Conservation (phyloP, 2,888 invertebrate genomes). For the Aspidiotus rigidus region DNA sequence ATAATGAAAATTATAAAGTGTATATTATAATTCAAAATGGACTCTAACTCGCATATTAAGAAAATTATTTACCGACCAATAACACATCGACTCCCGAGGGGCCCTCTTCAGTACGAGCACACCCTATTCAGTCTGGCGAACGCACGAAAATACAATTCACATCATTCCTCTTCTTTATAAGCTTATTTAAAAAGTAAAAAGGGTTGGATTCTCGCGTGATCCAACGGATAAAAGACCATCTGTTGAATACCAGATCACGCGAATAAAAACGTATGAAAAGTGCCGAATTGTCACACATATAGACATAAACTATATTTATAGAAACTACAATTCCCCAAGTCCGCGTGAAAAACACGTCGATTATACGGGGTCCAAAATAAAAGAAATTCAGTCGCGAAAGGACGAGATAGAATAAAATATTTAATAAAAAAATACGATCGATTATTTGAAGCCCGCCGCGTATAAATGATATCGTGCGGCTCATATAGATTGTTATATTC, state of each 20-base stretch:
- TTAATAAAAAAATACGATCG: background rate
- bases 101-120: no score
- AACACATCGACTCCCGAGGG: no score
- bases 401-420: background rate
- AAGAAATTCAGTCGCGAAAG: background rate
- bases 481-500: no score
- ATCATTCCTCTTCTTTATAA: no score
- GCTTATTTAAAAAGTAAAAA: background rate
- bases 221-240: conserved; percentile 21
- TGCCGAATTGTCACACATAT: background rate
- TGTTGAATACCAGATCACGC: conserved; percentile 20
- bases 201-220: conserved; percentile 13
- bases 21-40: no score
- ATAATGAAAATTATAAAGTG: no score
- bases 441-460: background rate
- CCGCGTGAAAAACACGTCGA: background rate
- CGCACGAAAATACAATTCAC: no score
- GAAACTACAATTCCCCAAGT: background rate
- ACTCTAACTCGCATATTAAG: no score
- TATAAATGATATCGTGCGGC: no score
- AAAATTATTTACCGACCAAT: no score
- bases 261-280: background rate
- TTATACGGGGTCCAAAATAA: no score
- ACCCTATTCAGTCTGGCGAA: no score
- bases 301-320: background rate